phyloP scores from a whole-genome alignment of 2,888 invertebrate species.

The Drosophila planitibia region DNA sequence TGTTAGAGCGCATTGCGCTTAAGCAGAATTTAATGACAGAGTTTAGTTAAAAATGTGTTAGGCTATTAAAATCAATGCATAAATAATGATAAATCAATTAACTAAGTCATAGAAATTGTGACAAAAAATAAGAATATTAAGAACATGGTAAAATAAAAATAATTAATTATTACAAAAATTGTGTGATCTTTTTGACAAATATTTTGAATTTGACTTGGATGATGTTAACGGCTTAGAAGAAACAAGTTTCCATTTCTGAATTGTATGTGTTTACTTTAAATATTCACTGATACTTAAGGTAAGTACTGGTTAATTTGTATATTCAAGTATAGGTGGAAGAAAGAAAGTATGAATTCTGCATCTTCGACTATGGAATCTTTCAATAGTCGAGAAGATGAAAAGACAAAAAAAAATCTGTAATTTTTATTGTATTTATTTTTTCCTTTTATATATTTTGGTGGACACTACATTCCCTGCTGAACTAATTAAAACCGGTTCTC shows the following conservation, averaged over 20 bases:
- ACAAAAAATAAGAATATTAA: constrained; percentile 57
- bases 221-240: too few species aligned
- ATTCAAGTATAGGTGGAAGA: neutral
- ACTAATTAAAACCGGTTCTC: constrained; percentile 63
- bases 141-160: constrained; percentile 60
- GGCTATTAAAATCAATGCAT: constrained; percentile 57
- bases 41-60: constrained; percentile 71
- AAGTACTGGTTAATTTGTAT: neutral
- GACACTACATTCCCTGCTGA: constrained; percentile 28
- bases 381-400: neutral
- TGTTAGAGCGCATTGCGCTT: constrained; percentile 55
- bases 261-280: neutral
- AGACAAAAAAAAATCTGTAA: neutral
- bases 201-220: neutral
- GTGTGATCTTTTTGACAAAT: neutral
- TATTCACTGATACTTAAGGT: neutral
- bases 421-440: constrained; percentile 15
- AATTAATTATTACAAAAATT: constrained; percentile 28
- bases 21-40: constrained; percentile 60
- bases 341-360: neutral
- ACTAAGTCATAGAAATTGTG: constrained; percentile 52
- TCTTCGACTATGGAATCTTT: neutral
- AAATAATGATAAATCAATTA: constrained; percentile 48
- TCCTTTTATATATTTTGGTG: constrained; percentile 24
- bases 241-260: neutral